phyloP scores from a whole-genome alignment of 2,888 invertebrate species.

The Platycheirus albimanus region DNA sequence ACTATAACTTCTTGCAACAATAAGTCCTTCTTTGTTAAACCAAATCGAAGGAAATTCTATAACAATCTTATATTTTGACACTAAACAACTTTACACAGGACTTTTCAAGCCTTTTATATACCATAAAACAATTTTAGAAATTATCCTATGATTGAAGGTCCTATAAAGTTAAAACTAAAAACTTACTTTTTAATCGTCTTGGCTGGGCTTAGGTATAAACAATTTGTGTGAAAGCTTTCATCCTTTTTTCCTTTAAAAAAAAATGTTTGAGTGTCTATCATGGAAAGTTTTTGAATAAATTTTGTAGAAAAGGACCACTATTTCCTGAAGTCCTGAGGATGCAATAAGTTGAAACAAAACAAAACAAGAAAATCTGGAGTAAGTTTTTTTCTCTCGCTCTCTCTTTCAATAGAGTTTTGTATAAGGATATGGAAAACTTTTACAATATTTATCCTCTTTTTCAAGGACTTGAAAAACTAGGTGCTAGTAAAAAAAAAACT shows the following conservation, averaged over 20 bases:
- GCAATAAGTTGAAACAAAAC: constrained; percentile 27
- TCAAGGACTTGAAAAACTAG: neutral
- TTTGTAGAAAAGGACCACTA: constrained; percentile 14
- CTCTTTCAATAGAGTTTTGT: neutral
- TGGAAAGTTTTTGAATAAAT: constrained; percentile 20
- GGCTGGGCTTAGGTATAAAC: too few relatives aligned
- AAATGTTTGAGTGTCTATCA: neutral
- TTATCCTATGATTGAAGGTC: constrained; percentile 43
- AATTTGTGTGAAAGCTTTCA: constrained; percentile 1
- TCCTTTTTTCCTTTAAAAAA: neutral
- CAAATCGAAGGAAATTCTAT: too few relatives aligned
- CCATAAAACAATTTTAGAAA: constrained; percentile 29
- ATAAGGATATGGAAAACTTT: constrained; percentile 17
- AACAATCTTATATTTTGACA: too few relatives aligned
- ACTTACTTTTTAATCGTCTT: constrained; percentile 15
- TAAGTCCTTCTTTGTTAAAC: too few relatives aligned
- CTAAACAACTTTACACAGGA: neutral
- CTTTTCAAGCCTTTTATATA: neutral
- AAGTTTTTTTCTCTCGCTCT: neutral
- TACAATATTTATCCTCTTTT: neutral
- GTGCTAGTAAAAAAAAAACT: neutral
- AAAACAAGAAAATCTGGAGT: neutral
- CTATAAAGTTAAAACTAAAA: constrained; percentile 11
- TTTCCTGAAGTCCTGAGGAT: neutral
- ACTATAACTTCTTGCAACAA: too few relatives aligned